Conservation (phyloP, 2,797 vertebrate species). For the Acanthornis magna region DNA sequence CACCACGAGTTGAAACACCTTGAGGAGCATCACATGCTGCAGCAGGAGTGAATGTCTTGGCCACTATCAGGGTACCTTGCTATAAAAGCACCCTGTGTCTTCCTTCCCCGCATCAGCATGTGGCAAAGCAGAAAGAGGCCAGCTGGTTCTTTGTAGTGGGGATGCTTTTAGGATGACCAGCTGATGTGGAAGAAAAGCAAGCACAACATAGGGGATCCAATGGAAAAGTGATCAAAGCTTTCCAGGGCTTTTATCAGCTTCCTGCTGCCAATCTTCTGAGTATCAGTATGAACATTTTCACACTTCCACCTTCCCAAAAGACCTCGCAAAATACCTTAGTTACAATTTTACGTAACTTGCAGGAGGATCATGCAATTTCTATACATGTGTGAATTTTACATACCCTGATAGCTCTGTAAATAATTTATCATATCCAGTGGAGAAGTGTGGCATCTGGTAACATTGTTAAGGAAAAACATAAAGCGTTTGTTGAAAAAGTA, state of each 20-base stretch:
- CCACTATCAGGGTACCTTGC: background rate
- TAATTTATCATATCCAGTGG: background rate
- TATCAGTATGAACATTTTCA: background rate
- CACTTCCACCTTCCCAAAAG: background rate
- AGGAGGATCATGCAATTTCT: background rate
- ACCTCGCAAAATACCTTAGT: background rate
- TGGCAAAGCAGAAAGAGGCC: background rate
- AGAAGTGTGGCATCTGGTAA: background rate
- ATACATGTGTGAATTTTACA: background rate
- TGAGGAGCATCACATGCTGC: background rate
- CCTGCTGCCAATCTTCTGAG: background rate
- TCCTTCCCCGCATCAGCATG: background rate
- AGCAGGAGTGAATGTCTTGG: background rate
- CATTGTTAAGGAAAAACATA: background rate
- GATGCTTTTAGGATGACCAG: background rate
- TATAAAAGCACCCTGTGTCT: background rate
- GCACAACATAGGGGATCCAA: background rate
- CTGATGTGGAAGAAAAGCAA: background rate
- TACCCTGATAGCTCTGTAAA: background rate
- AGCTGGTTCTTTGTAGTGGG: background rate
- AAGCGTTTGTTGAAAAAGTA: slow-evolving; percentile 21
- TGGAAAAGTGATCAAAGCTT: background rate
- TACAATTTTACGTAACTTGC: background rate
- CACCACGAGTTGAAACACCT: background rate
- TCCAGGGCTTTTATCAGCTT: background rate